Percentiles rank a stretch among this genome's conserved stretches.
phyloP scores from a whole-genome alignment of 2,113 vertebrate genomes.

The Microcebus griseorufus region DNA sequence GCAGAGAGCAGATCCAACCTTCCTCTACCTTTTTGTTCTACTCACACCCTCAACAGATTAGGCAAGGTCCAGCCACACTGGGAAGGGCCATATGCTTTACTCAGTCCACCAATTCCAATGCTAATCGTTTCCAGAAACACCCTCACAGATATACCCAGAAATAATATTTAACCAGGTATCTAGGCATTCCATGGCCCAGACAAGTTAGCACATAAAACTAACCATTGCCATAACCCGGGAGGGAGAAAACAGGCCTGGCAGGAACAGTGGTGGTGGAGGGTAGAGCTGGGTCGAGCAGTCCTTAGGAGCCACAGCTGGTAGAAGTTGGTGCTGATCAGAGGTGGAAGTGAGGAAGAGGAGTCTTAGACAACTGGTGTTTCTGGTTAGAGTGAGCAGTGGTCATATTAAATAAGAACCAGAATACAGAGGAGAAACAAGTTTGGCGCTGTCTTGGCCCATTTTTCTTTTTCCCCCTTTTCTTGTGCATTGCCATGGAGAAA shows the following conservation, averaged over 20 bases:
- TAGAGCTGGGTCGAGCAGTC: not conserved
- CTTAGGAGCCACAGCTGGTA: not conserved
- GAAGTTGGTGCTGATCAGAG: not conserved
- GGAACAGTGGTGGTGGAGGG: not conserved
- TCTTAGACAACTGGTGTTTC: not conserved
- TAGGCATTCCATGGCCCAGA: not conserved
- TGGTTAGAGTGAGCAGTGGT: not conserved
- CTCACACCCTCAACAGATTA: not conserved
- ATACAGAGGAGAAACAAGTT: not conserved
- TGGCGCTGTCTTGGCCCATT: not conserved
- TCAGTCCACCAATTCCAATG: not conserved
- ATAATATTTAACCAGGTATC: not conserved
- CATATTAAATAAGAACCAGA: not conserved
- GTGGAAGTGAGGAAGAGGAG: not conserved
- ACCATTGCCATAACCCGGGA: not conserved
- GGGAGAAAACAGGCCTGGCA: not conserved
- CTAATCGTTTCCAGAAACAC: not conserved
- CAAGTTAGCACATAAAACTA: not conserved
- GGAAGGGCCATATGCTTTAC: not conserved
- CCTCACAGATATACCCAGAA: not conserved
- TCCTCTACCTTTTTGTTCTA: not conserved
- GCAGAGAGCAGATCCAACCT: not conserved
- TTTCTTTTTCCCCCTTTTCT: not conserved
- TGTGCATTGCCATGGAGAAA: not conserved
- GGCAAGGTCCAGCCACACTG: no score